Evolutionary conservation across 2,113 vertebrate species (phyloP).

Genomic region (Drymodes brunneopygia): DNA sequence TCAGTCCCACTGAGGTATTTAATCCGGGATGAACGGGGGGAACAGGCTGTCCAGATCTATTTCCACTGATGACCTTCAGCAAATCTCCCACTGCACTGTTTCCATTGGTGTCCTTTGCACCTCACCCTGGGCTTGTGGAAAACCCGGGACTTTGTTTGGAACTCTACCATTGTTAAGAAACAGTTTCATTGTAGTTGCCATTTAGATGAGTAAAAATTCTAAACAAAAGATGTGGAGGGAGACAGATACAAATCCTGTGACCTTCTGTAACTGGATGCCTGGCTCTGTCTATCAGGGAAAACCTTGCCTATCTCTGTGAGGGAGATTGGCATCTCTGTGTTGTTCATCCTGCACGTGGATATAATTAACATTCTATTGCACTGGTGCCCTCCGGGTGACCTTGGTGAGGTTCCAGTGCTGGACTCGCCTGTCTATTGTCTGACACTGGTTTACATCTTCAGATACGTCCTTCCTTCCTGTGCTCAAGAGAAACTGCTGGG

Average conservation of each 20-base stretch:
- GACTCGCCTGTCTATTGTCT: slow-evolving; percentile 7
- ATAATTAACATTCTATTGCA: slow-evolving; percentile 27
- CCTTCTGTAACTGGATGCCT: neutral
- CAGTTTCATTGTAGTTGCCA: neutral
- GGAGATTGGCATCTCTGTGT: neutral
- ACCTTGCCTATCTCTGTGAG: neutral
- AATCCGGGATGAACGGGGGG: neutral
- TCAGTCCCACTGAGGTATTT: accelerated
- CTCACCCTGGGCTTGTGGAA: neutral
- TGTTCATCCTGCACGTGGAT: slow-evolving; percentile 24
- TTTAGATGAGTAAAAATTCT: neutral
- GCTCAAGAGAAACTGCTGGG: neutral
- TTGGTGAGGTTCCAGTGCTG: slow-evolving; percentile 35
- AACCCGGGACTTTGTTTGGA: neutral
- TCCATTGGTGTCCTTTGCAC: neutral
- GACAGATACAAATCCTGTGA: neutral
- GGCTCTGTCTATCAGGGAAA: neutral
- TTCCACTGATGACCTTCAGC: neutral
- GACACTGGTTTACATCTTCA: slow-evolving; percentile 30
- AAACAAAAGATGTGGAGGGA: neutral
- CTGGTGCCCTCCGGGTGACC: slow-evolving; percentile 16
- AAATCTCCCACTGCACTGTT: neutral
- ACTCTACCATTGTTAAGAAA: neutral
- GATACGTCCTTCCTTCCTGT: slow-evolving; percentile 34
- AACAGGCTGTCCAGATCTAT: neutral